Evolutionary conservation across 1,140 invertebrate species (phyloP), one percentile per base, ranked within the genome.

Genomic region (Heliconius himera): DNA sequence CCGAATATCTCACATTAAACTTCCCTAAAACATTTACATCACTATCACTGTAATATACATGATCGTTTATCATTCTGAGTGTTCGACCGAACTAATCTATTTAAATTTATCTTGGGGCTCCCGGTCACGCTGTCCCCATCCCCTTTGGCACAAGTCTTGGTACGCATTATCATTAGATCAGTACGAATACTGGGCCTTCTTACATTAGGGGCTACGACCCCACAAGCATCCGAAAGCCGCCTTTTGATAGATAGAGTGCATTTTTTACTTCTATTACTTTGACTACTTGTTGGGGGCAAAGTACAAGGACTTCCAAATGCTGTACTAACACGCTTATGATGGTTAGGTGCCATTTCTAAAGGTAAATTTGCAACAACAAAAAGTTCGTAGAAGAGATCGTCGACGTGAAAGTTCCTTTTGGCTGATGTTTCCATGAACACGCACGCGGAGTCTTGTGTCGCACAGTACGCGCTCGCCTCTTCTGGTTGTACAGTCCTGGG

Each of bases 281-380:
- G 95, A 46, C 96, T 96, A 83, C 96, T 96, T 0, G 93, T 91
- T 0, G 96, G 96, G 0, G 96, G 96, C 73, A 97, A 89, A 13
- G 96, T 96, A 76, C 96, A 97, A 0, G 96, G 96, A 54, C 96
- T 96, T 4, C 96, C 96, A 80, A 97, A 97, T 4, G 96, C 91
- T 26, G 96, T 95, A 89, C 96, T 96, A n/a, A 96, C 95, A 9
- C 96, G 95, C 83, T 97, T 96, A 89, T 98, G 97, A 87, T 97
- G 96, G 87, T 98, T 97, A 0, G 97, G 97, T n/a, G 97, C 97
- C 97, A 98, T 98, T 94, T 98, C 97, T 84, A 97, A 90, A 2
- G 97, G 97, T 74, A 98, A 92, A 87, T 97, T 97, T 11, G 97
- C 97, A 13, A 97, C 96, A 60, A 96, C 95, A 90, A 98, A 98